phyloP scores from a whole-genome alignment of 2,888 invertebrate species.

The Callosobruchus maculatus region DNA sequence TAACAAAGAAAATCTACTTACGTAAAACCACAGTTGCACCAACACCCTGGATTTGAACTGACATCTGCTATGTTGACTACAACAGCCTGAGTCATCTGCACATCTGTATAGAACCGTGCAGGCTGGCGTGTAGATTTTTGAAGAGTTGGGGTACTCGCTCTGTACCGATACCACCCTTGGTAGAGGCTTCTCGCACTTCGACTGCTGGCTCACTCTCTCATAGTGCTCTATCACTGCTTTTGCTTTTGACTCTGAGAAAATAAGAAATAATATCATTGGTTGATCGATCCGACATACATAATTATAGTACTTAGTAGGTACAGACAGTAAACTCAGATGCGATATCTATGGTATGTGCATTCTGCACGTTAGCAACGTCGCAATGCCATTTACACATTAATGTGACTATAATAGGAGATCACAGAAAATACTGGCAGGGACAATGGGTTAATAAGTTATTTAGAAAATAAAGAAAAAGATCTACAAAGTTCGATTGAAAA shows the following conservation, averaged over 20 bases:
- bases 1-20: constrained; percentile 54
- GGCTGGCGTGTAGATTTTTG: constrained; percentile 75
- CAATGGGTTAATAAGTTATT: too few species aligned
- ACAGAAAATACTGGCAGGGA: too few species aligned
- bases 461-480: too few species aligned
- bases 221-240: constrained; percentile 40
- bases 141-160: constrained; percentile 65
- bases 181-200: constrained; percentile 66
- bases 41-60: constrained; percentile 69
- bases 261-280: constrained; percentile 1
- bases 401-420: too few species aligned
- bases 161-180: constrained; percentile 73
- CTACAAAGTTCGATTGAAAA: too few species aligned
- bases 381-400: too few species aligned
- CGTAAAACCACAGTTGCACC: constrained; percentile 75
- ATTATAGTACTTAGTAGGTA: too few species aligned
- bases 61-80: constrained; percentile 71
- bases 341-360: too few species aligned
- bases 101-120: constrained; percentile 86
- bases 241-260: constrained; percentile 40
- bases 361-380: too few species aligned
- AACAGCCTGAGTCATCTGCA: constrained; percentile 85
- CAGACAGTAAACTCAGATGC: too few species aligned
- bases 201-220: constrained; percentile 47
- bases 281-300: too few species aligned